Evolutionary conservation across 2,797 vertebrate species (phyloP).

Genomic region (Lagodon rhomboides): DNA sequence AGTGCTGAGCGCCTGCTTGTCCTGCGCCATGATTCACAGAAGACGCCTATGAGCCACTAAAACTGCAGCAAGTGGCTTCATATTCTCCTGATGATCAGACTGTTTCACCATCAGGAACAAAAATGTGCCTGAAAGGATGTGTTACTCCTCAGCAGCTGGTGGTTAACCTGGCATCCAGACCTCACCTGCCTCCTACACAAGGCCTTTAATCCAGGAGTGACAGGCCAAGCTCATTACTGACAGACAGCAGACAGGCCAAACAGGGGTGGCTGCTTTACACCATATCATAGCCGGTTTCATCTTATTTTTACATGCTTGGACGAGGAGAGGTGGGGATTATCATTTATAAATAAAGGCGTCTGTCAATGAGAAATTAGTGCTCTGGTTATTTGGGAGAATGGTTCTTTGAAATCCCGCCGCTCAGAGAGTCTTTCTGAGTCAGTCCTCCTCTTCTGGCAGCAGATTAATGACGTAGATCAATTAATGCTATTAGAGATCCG

Average conservation of each 20-base stretch:
- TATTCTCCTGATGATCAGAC: background rate
- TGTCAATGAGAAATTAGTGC: conserved; percentile 41
- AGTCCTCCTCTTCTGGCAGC: conserved; percentile 67
- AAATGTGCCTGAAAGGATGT: background rate
- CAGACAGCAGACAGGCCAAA: conserved; percentile 41
- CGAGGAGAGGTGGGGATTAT: conserved; percentile 5
- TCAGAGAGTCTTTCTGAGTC: conserved; percentile 58
- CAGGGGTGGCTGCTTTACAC: conserved; percentile 21
- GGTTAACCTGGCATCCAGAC: conserved; percentile 47
- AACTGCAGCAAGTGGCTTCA: background rate
- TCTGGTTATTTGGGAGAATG: conserved; percentile 55
- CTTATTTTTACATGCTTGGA: conserved; percentile 14
- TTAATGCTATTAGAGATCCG: conserved; percentile 74
- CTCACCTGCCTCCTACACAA: conserved; percentile 31
- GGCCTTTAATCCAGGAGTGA: conserved; percentile 58
- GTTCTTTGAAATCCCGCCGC: conserved; percentile 55
- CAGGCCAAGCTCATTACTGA: conserved; percentile 65
- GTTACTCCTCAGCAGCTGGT: conserved; percentile 22
- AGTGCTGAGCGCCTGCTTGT: conserved; percentile 9
- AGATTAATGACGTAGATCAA: conserved; percentile 80
- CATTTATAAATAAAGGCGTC: conserved; percentile 43
- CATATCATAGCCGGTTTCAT: conserved; percentile 1
- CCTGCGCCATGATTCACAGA: conserved; percentile 8
- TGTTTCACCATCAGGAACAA: background rate
- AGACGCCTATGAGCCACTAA: background rate